Evolutionary conservation across 2,113 vertebrate species (phyloP).

Genomic region (Maylandia zebra): DNA sequence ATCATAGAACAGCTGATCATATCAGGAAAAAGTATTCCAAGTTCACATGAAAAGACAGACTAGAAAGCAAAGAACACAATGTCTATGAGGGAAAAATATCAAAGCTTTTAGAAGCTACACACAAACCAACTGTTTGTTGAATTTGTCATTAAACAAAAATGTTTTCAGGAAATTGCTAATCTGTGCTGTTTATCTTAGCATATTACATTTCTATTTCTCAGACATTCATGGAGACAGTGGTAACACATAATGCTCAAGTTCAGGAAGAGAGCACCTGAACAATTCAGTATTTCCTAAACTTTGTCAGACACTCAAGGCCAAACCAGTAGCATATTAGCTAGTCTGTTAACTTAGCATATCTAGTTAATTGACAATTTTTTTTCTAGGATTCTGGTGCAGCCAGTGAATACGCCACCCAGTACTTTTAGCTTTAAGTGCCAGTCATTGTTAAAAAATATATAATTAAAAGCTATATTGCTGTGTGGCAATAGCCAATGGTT

Average conservation of each 20-base stretch:
- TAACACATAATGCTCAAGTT: not conserved
- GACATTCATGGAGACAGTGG: not conserved
- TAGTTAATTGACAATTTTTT: not conserved
- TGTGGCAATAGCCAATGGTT: not conserved
- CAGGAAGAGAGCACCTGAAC: not conserved
- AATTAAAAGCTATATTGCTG: not conserved
- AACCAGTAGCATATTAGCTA: not conserved
- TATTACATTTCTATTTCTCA: not conserved
- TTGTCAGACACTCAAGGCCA: not conserved
- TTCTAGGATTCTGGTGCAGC: not conserved
- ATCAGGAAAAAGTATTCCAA: not conserved
- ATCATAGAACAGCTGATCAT: not conserved
- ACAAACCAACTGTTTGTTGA: not conserved
- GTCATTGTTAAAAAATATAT: not conserved
- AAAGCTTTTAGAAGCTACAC: not conserved
- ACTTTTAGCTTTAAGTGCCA: not conserved
- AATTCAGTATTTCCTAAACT: not conserved
- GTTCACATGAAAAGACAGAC: not conserved
- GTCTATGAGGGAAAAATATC: not conserved
- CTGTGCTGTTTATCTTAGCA: not conserved
- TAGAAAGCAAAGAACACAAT: not conserved
- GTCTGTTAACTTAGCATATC: not conserved
- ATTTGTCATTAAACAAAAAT: not conserved
- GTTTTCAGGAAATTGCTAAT: not conserved
- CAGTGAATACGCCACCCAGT: not conserved